A percentile compares a stretch with the other conserved stretches of the same genome.
These are phyloP conservation scores for Scaptomyza flava DNA, from an alignment of 2,888 invertebrate species.

Conservation along the genomic window DNA sequence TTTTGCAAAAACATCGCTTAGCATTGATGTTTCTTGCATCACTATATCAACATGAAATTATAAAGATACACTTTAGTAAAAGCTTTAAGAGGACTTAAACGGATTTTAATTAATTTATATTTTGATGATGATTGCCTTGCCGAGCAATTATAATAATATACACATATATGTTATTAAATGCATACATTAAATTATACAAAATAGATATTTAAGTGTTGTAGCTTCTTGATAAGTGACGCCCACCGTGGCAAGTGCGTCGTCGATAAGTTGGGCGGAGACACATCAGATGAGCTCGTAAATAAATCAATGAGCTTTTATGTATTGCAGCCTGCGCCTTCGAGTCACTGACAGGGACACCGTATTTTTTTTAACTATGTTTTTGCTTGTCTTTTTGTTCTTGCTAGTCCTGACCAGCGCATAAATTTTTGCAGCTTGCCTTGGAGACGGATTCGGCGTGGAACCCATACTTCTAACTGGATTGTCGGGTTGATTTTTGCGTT, in stretches of 20 bases:
- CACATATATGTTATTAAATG: no score
- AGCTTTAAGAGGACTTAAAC: no score
- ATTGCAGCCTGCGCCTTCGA: constrained; percentile 62
- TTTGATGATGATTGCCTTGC: no score
- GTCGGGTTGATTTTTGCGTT: constrained; percentile 24
- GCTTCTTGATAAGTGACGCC: constrained; percentile 24
- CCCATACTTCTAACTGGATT: constrained; percentile 5
- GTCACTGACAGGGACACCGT: constrained; percentile 31
- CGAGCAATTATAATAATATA: no score
- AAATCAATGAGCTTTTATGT: constrained; percentile 81
- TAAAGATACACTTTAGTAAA: no score
- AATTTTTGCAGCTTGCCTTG: constrained; percentile 68
- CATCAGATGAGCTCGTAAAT: constrained; percentile 78
- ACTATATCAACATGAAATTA: no score
- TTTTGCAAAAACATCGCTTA: no score
- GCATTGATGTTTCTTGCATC: no score
- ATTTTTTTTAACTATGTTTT: constrained; percentile 2
- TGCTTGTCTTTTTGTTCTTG: constrained; percentile 28
- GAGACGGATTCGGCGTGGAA: constrained; percentile 13
- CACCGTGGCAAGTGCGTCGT: constrained; percentile 31
- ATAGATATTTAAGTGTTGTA: constrained; percentile 2
- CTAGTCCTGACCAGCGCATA: constrained; percentile 59
- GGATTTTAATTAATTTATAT: no score
- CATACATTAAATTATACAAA: no score
- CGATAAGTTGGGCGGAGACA: constrained; percentile 23